phyloP scores from a whole-genome alignment of 1,140 invertebrate species.

The Drepana arcuata region DNA sequence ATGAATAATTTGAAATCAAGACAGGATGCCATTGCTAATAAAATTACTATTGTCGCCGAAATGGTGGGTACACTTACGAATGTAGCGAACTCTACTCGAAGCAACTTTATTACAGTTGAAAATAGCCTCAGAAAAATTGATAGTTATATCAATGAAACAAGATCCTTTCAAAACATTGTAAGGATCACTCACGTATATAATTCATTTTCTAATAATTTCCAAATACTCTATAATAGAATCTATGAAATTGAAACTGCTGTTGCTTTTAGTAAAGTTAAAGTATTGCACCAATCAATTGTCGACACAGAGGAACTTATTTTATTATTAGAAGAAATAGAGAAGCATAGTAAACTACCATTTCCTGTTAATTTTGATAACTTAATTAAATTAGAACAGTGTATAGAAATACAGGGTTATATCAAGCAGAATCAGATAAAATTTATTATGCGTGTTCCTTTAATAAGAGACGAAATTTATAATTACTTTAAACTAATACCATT shows the following conservation, averaged over 20 bases:
- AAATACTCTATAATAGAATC: conserved; percentile 1
- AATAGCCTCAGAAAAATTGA: conserved; percentile 1
- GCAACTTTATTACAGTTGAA: conserved; percentile 4
- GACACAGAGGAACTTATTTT: conserved; percentile 6
- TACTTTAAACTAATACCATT: conserved; percentile 14
- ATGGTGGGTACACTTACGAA: conserved; percentile 6
- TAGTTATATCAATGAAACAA: background rate
- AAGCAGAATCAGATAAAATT: conserved; percentile 17
- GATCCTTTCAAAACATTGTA: background rate
- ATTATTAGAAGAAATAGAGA: conserved; percentile 11
- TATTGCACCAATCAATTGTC: conserved; percentile 13
- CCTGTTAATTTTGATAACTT: conserved; percentile 12
- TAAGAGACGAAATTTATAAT: conserved; percentile 6
- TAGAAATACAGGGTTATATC: conserved; percentile 14
- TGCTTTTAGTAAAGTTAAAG: conserved; percentile 10
- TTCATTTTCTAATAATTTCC: conserved; percentile 4
- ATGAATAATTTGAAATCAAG: conserved; percentile 8
- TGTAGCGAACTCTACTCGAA: conserved; percentile 4
- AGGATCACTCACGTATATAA: background rate
- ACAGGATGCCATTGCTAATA: conserved; percentile 8
- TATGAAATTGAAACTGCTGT: conserved; percentile 10
- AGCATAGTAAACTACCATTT: conserved; percentile 7
- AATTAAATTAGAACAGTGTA: conserved; percentile 12
- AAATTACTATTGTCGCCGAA: conserved; percentile 8
- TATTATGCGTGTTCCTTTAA: conserved; percentile 12